Evolutionary conservation across 2,113 vertebrate species (phyloP).

Genomic region (Salvelinus fontinalis): DNA sequence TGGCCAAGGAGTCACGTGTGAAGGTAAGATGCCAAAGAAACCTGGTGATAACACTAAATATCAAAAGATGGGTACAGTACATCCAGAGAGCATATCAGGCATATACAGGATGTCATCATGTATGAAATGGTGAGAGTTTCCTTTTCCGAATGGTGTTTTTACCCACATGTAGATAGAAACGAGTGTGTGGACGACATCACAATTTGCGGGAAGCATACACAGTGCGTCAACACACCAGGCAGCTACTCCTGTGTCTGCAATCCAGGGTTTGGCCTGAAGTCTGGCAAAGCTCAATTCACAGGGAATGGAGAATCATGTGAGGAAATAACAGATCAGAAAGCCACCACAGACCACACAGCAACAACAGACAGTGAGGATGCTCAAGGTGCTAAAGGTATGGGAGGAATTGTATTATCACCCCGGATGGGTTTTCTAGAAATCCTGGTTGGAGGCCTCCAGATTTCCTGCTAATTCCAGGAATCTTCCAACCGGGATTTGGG

Average conservation of each 20-base stretch:
- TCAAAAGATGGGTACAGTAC: not conserved
- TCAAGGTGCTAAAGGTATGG: not conserved
- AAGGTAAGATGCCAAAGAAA: conserved; percentile 41
- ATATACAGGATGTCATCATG: not conserved
- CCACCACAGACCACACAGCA: not conserved
- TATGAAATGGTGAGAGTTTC: not conserved
- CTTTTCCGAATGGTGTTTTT: not conserved
- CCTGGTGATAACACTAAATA: not conserved
- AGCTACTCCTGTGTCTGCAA: conserved; percentile 57
- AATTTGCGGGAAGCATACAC: conserved; percentile 45
- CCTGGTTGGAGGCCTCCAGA: not conserved
- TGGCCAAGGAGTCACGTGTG: conserved; percentile 29
- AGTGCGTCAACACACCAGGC: conserved; percentile 56
- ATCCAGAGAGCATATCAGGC: not conserved
- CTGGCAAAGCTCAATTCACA: conserved; percentile 29
- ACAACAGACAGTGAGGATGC: not conserved
- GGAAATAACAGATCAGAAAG: not conserved
- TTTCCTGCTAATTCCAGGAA: not conserved
- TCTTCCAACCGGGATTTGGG: not conserved
- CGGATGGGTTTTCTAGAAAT: not conserved
- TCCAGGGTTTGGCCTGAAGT: conserved; percentile 46
- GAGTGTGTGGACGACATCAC: conserved; percentile 20
- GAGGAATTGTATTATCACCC: no score
- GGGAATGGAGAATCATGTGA: conserved; percentile 37
- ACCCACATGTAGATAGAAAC: conserved; percentile 48